These are phyloP conservation scores for Fulmarus glacialis DNA, from an alignment of 2,113 vertebrate genomes.

Conservation along the genomic window DNA sequence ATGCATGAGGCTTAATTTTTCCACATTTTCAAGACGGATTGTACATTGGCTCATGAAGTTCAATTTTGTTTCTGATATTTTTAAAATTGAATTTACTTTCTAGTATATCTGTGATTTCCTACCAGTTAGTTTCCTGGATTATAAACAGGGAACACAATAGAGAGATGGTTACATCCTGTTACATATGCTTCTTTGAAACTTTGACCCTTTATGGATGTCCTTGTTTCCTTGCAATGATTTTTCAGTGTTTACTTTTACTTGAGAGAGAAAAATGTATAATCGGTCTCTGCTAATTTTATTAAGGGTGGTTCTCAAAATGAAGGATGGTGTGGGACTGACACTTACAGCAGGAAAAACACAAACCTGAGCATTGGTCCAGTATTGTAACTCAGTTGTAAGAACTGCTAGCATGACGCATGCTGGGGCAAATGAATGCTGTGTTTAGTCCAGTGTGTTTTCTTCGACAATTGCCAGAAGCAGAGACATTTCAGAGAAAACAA, in stretches of 20 bases:
- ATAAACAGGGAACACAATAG: neutral
- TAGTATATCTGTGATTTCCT: neutral
- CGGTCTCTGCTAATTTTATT: neutral
- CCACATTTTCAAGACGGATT: conserved; percentile 12
- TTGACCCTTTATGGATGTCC: neutral
- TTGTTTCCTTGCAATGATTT: neutral
- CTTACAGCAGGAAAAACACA: neutral
- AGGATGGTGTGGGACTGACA: neutral
- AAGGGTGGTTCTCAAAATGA: neutral
- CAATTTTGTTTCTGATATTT: neutral
- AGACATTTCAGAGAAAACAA: neutral
- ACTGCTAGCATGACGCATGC: neutral
- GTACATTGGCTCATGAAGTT: conserved; percentile 13
- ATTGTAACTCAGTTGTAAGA: neutral
- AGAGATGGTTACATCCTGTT: neutral
- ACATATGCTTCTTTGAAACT: neutral
- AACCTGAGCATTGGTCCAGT: neutral
- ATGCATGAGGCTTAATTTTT: conserved; percentile 33
- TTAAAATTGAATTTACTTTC: neutral
- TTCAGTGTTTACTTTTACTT: neutral
- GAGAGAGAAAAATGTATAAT: neutral
- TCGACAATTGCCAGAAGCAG: conserved; percentile 6
- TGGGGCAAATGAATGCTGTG: neutral
- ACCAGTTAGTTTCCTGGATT: neutral
- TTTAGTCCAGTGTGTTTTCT: neutral